Evolutionary conservation across 1,140 invertebrate genomes (phyloP), one percentile per base, ranked within the genome.

Genomic region (Hydropsyche tenuis): DNA sequence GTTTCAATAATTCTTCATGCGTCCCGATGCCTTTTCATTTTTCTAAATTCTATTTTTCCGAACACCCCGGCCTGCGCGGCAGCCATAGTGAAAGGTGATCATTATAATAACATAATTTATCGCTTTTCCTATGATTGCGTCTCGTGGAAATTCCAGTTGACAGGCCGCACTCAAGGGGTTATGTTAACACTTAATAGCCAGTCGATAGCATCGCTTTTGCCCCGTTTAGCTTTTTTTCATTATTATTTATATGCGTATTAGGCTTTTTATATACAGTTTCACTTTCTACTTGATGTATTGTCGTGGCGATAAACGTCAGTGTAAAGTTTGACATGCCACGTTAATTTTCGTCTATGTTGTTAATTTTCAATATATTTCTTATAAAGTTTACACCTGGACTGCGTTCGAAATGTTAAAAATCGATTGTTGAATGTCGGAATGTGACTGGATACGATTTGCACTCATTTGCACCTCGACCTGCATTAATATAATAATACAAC

Each of bases 181-280:
- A 66, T 73, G 72, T 73, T 73, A 73, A 73, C 72, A 73, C 72
- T 53, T 65, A 66, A 73, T 73, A 25, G 18, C 66, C 66, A 7
- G 56, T 42, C 56, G 72, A 73, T 73, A 73, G 45, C 42, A 73
- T 51, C 72, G 72, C 45, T 37, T 37, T 16, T 20, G 14, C 4
- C 46, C 46, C 46, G 14, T 20, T n/a, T 20, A 51, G 14, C 14
- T 20, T 16, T 37, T 37, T 37, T 37, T 37, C 30, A 37, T 37
- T 37, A 9, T 37, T 37, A 37, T 37, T 37, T 37, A 37, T 37
- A 37, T 37, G 30, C 30, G 30, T 37, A 37, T 37, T 37, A 37
- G 30, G 30, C 3, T 37, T 51, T 16, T 16, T 51, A 4, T 20
- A 5, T 51, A 20, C 46, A 14, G 14, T 51, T 51, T 51, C 14